Conservation (phyloP, 2,113 vertebrate species). For the Paedocypris sp. region DNA sequence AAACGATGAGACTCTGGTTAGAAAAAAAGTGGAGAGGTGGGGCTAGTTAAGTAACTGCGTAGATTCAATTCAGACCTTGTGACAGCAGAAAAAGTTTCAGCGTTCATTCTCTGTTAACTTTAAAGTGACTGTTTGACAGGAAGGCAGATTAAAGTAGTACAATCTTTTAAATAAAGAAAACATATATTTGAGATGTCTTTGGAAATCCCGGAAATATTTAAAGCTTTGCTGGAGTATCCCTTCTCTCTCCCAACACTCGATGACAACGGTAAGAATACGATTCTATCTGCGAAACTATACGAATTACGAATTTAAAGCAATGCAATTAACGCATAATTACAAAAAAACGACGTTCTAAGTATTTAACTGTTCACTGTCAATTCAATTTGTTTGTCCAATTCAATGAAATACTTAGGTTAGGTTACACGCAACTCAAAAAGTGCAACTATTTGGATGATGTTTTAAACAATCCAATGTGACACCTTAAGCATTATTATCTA, state of each 20-base stretch:
- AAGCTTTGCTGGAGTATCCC: conserved; percentile 75
- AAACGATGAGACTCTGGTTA: background rate
- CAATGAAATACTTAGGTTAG: no score
- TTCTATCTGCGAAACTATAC: no score
- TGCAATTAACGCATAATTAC: no score
- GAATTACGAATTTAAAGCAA: no score
- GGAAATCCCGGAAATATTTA: conserved; percentile 85
- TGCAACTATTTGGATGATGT: no score
- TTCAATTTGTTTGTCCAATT: no score
- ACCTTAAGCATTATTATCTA: no score
- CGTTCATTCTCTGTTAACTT: background rate
- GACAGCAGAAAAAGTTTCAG: background rate
- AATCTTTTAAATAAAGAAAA: background rate
- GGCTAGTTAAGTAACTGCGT: conserved; percentile 37
- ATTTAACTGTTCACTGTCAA: no score
- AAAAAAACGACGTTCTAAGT: no score
- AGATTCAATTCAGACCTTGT: background rate
- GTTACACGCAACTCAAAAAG: no score
- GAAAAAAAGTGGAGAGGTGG: background rate
- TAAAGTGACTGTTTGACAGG: background rate
- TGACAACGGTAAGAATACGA: conserved; percentile 50
- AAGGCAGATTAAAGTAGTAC: background rate
- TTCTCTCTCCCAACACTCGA: conserved; percentile 64
- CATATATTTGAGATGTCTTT: conserved; percentile 39
- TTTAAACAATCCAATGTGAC: no score